Base-by-base conservation (phyloP, 2,113 vertebrate species). In the Phoxinus phoxinus region DNA sequence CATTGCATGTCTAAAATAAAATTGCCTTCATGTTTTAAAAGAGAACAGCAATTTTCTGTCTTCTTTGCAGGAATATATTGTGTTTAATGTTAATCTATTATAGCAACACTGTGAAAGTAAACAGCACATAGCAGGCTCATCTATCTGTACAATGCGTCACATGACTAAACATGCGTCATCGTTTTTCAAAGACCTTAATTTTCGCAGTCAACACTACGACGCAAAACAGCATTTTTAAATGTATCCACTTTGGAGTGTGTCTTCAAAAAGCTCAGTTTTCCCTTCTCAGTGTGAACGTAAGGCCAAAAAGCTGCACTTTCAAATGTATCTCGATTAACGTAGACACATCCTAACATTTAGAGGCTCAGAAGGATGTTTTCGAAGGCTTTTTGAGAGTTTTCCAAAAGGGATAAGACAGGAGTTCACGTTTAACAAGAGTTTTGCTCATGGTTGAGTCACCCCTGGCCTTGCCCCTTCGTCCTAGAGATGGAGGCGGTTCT, bases 351-450 rank as follows among this genome's bases (percentile, higher is more conserved):
- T 75, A 9, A 75, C 46, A 67, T 79, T 78, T 71, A 44, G 10
- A 80, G 61, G 44, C 48, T 30, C 61, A 21, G 21, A 69, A 79
- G 75, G 75, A 72, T 21, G 10, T 23, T 35, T 23, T 58, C 27
- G 25, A 76, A 5, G 25, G 13, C 13, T 21, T 75, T 71, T 44
- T 44, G 23, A 37, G 51, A 37, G 63, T 71, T 79, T 84, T 58
- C 72, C 71, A 80, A 59, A 10, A 5, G 37, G 30, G 77, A 81
- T 61, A 72, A 79, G 25, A 76, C 41, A 76, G 27, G 15, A 32
- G 51, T 80, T 78, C 37, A 69, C 25, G 15, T 83, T 88, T 61
- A 86, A 80, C 76, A 84, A 67, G 63, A 69, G 56, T 74, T 32
- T 37, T 27, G 63, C 78, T 77, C 58, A 86, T 80, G 61, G 77